Percentiles rank a stretch among this genome's conserved stretches.
Conservation (phyloP, 2,888 invertebrate genomes). For the Conus canariensis region DNA sequence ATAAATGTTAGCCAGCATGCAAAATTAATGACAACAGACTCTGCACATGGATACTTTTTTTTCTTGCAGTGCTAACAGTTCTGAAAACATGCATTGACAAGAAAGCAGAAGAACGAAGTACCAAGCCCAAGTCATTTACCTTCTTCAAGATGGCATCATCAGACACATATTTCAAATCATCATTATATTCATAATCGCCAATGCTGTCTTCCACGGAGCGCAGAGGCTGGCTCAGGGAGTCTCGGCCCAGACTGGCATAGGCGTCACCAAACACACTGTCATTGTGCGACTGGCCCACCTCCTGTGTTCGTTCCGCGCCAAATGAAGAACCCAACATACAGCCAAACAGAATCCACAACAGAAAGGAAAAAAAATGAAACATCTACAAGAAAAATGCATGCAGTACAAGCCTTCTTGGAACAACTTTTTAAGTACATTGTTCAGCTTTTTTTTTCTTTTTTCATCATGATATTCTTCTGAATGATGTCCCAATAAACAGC, state of each 20-base stretch:
- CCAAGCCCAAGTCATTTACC: slow-evolving; percentile 56
- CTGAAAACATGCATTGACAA: background rate
- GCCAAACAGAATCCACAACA: slow-evolving; percentile 25
- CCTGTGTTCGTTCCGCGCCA: background rate
- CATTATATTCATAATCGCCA: slow-evolving; percentile 69
- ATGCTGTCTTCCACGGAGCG: slow-evolving; percentile 66
- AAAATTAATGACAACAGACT: background rate
- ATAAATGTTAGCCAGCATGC: background rate
- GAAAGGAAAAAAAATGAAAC: slow-evolving; percentile 3
- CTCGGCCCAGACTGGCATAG: slow-evolving; percentile 64
- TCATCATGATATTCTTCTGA: too few species aligned
- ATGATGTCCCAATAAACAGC: too few species aligned
- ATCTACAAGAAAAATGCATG: background rate
- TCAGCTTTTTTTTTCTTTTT: background rate
- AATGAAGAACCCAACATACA: slow-evolving; percentile 4
- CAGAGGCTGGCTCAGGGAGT: slow-evolving; percentile 53
- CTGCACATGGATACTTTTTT: too few species aligned
- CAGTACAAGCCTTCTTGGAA: slow-evolving; percentile 12
- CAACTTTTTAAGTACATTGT: background rate
- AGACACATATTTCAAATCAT: slow-evolving; percentile 64
- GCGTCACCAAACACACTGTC: slow-evolving; percentile 62
- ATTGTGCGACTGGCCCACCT: slow-evolving; percentile 53
- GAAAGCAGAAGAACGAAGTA: background rate
- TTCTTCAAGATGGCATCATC: slow-evolving; percentile 67
- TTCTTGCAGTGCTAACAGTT: background rate